Evolutionary conservation across 2,113 vertebrate species (phyloP), one percentile per base, ranked within the genome.

Genomic region (Emydura subglobosa): DNA sequence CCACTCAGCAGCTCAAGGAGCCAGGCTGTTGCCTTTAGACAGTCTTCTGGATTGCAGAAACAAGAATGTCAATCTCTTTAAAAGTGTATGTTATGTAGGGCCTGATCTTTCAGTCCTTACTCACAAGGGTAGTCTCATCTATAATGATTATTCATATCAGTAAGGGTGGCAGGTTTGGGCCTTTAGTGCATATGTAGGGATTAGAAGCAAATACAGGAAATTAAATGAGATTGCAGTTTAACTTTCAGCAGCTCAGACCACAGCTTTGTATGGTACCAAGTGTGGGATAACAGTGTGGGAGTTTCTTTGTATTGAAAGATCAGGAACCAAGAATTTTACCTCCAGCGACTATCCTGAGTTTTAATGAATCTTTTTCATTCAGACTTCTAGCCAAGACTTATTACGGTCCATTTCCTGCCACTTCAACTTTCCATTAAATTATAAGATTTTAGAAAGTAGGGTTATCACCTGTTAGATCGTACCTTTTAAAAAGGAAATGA

Each of bases 391-490:
- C 80, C 90, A 90, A 79, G 84, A 79, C 59, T 83, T 57, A 34
- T 50, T 87, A 47, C 49, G 53, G 50, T 86, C 19, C 17, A 8
- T 76, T 95, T 89, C 31, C 29, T 57, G 22, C 78, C 11, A 54
- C 68, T 94, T 90, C 80, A 94, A 29, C 50, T 88, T 90, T 87
- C 68, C 50, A n/a, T 95, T 94, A 87, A 87, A 89, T 90, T 91
- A 81, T 59, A 53, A 49, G 55, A 11, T 83, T 90, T 59, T 83
- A 6, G 79, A 85, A 89, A 42, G 27, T 10, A 50, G 10, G 4
- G 1, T n/a, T 91, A 27, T 78, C 91, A 27, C 54, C 34, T 85
- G 29, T 81, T 90, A 31, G 47, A 82, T 12, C 34, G 2, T 19
- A 42, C 6, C 14, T 82, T 87, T 85, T 76, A 1, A 79, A 72